Base-by-base conservation (phyloP, 2,888 invertebrate genomes). In the Julus scandinavius region DNA sequence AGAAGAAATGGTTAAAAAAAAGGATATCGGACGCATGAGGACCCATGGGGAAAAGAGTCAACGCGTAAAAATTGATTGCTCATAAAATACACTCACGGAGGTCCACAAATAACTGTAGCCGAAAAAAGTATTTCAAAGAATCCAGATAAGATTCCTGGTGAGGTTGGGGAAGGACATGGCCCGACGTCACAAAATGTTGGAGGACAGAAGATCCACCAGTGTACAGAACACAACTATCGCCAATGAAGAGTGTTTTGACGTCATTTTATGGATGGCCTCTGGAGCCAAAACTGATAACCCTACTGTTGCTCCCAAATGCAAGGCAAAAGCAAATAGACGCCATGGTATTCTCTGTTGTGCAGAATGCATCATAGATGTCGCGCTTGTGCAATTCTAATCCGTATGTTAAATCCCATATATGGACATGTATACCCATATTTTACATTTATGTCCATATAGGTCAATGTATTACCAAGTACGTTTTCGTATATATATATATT, bases 41-140 rank as follows among this genome's bases (percentile, higher is more conserved):
- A 7, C 0, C 63, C 63, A n/a, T 1, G n/a, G 63, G 63, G 63
- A 20, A 6, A 63, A 63, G 63, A 63, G n/a, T 63, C 20, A 7
- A 20, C 3, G 20, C 63, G 63, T 63, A 63, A 63, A 63, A 63
- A 63, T 63, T 63, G 63, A 63, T 63, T 63, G 63, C 63, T 63
- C 63, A 63, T 63, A 63, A 63, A 63, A 20, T 63, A 20, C 63
- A 20, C 20, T 9, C 11, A 15, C 54, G 54, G 54, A 54, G 54
- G 54, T 54, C 54, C 54, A 11, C 4, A 54, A 54, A 63, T 17
- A 63, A 20, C 63, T 20, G 20, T 1, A 15, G 63, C 63, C 63
- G 20, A 63, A 63, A 45, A 54, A 63, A 63, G 63, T 17, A 20
- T 1, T 20, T 63, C 20, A 20, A 20, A 63, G 9, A 20, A 20